Base-by-base conservation (phyloP, 2,888 invertebrate genomes). In the Orthosia gracilis region DNA sequence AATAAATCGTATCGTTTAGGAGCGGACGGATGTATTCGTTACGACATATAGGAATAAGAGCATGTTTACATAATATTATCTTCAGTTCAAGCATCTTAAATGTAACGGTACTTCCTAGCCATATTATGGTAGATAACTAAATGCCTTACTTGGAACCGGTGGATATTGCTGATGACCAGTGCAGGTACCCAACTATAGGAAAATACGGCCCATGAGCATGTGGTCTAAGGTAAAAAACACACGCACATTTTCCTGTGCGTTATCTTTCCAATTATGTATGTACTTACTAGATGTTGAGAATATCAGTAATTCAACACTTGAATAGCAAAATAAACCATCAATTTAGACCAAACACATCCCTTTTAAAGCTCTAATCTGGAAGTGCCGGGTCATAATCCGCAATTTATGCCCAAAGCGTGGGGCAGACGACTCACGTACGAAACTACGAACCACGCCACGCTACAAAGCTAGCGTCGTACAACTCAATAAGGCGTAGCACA, bases 1-100 rank as follows among this genome's bases (percentile, higher is more conserved):
- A 89, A 89, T 90, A 92, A 92, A 91, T 92, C 89, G 87, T 85
- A 90, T 92, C 89, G 88, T 86, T 92, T 87, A 88, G 84, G 86
- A 89, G 88, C 89, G 88, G 89, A 92, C 92, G 92, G 92, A 93
- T 91, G 89, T 89, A 88, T 91, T 91, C 87, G 90, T 92, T 91
- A 88, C 84, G 84, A 83, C 85, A 82, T 85, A 88, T 85, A 88
- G 88, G 86, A 83, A 80, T 85, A 88, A 88, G 86, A 83, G 87
- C 87, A 86, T 88, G 89, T 92, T 92, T 91, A 90, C 91, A 91
- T 93, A 91, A 92, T 74, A 57, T 65, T 92, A 92, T 88, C 89
- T 90, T 78, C 88, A 87, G 89, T 84, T 86, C 84, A 58, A 52
- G 11, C 21, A 45, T 45, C 57, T 18, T n/a, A 21, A 4, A 52